Base-by-base conservation (phyloP, 2,797 vertebrate species). In the Melanogrammus aeglefinus region DNA sequence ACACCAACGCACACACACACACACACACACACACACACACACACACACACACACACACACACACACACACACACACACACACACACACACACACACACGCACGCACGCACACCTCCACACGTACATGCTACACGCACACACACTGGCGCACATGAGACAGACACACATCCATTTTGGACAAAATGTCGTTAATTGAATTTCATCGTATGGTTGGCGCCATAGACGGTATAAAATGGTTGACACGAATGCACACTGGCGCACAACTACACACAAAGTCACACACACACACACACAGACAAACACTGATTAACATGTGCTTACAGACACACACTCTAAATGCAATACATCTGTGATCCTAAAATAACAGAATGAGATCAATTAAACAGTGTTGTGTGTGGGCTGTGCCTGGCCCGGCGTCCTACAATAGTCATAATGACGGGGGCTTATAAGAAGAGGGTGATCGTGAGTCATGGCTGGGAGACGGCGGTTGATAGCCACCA, bases 351-450 rank as follows among this genome's bases (percentile, higher is more conserved):
- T 82, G 76, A 78, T 85, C 81, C 80, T 86, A 83, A 84, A 92
- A 91, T 83, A 90, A 87, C 82, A 83, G 83, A 82, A 47, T 78
- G 75, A 76, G 76, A 81, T 71, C 77, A 84, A 90, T 81, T 86
- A 78, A 87, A 88, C 91, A 80, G 79, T 21, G 73, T 86, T 87
- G 80, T 79, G 85, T 89, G 82, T 85, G 86, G 84, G 82, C 78
- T 70, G 84, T 39, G 63, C 81, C 81, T 33, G 21, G 66, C 75
- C 81, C 27, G 21, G 57, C 74, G 78, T 79, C 79, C 79, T 86
- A 66, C 63, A 66, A 66, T 27, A 66, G 63, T 27, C 63, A 27
- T 66, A 66, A 66, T 66, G 63, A 66, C 7, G 63, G 63, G 63
- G n/a, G 63, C n/a, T 1, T 66, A 3, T 66, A 27, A 66, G 4